These are phyloP conservation scores for Eclectus roratus DNA, from an alignment of 2,113 vertebrate species.

Conservation along the genomic window DNA sequence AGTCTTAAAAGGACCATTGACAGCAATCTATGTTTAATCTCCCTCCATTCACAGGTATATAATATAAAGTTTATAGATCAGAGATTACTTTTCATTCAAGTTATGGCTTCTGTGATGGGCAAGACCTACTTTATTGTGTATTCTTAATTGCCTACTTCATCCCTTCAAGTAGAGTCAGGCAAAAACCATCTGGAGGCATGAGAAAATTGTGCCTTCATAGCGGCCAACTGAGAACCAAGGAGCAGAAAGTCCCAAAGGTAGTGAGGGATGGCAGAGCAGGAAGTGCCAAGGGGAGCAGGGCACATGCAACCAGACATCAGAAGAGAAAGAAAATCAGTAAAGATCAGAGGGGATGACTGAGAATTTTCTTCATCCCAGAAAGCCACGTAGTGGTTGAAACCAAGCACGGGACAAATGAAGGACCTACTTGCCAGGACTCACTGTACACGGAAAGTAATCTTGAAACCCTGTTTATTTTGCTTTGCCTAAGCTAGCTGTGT, in stretches of 20 bases:
- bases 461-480: neutral
- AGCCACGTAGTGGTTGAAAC: neutral
- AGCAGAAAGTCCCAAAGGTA: neutral
- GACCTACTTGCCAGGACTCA: neutral
- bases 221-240: neutral
- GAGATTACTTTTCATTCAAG: neutral
- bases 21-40: neutral
- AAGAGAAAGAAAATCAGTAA: neutral
- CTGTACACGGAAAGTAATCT: neutral
- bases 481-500: neutral
- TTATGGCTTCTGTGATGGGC: neutral
- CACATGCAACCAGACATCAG: neutral
- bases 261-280: neutral
- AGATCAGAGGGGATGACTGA: neutral
- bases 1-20: neutral
- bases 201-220: neutral
- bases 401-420: neutral
- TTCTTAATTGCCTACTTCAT: neutral
- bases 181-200: neutral
- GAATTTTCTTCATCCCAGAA: neutral
- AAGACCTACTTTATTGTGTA: neutral
- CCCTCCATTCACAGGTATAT: neutral
- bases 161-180: neutral
- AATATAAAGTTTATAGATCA: neutral
- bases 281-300: neutral